Evolutionary conservation across 2,113 vertebrate species (phyloP).

Genomic region (Brienomyrus brachyistius): DNA sequence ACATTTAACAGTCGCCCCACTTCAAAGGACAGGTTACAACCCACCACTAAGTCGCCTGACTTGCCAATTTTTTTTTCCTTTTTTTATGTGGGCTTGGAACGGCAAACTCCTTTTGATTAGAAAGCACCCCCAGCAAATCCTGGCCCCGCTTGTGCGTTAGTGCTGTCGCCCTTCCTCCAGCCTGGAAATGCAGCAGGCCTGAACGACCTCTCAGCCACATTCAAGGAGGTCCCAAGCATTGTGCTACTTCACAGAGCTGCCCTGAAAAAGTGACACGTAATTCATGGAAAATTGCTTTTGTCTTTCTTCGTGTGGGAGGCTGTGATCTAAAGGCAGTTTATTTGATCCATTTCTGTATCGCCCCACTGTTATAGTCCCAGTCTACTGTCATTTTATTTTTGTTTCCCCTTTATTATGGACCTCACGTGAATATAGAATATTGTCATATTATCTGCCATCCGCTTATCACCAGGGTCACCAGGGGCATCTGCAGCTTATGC

Average conservation of each 20-base stretch:
- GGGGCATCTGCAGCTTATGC: not conserved
- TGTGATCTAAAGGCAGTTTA: not conserved
- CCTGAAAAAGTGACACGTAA: not conserved
- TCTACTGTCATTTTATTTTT: not conserved
- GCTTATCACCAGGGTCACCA: not conserved
- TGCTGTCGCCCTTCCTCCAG: not conserved
- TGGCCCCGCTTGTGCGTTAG: not conserved
- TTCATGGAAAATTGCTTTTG: not conserved
- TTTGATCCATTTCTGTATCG: not conserved
- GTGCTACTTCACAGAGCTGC: not conserved
- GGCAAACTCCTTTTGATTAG: conserved; percentile 48
- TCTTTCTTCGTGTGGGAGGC: not conserved
- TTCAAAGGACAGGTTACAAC: conserved; percentile 32
- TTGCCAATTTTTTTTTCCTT: not conserved
- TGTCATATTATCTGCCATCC: too few species aligned
- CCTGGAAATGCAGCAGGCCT: not conserved
- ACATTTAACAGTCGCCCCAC: conserved; percentile 20
- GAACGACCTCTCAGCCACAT: not conserved
- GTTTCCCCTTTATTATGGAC: not conserved
- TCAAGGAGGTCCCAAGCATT: not conserved
- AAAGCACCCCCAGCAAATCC: conserved; percentile 61
- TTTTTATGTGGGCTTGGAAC: conserved; percentile 26
- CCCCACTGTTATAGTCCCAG: not conserved
- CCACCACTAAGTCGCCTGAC: conserved; percentile 22
- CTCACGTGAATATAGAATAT: not conserved